These are phyloP conservation scores for Galerucella nymphaeae DNA, from an alignment of 2,888 invertebrate species.

Conservation along the genomic window DNA sequence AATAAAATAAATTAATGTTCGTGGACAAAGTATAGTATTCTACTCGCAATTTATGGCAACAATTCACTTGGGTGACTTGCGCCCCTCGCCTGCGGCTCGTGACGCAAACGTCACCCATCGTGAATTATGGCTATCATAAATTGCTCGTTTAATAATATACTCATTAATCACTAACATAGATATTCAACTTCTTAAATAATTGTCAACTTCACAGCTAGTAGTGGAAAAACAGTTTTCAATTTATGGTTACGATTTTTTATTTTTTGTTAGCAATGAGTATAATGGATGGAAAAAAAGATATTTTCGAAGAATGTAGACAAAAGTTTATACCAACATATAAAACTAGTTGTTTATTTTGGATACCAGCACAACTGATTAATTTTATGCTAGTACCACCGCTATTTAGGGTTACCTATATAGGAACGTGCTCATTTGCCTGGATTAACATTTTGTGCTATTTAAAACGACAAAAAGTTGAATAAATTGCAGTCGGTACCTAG, in stretches of 20 bases:
- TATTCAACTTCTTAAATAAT: no score
- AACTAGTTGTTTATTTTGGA: slow-evolving; percentile 85
- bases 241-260: neutral
- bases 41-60: no score
- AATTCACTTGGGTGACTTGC: no score
- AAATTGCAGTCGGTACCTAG: neutral
- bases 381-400: slow-evolving; percentile 79
- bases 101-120: no score
- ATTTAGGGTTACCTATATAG: slow-evolving; percentile 82
- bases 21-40: no score
- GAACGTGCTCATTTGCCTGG: slow-evolving; percentile 83
- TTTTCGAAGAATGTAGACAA: slow-evolving; percentile 76
- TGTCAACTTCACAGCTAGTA: no score
- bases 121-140: no score
- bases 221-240: no score
- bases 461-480: slow-evolving; percentile 69
- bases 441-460: slow-evolving; percentile 86
- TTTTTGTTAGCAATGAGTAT: slow-evolving; percentile 75
- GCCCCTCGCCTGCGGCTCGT: no score
- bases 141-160: no score
- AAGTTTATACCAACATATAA: slow-evolving; percentile 79
- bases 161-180: no score
- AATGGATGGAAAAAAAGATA: slow-evolving; percentile 77
- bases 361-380: slow-evolving; percentile 84
- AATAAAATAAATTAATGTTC: no score